Evolutionary conservation across 1,140 invertebrate species (phyloP), one percentile per base, ranked within the genome.

Genomic region (Drosophila setifemur): DNA sequence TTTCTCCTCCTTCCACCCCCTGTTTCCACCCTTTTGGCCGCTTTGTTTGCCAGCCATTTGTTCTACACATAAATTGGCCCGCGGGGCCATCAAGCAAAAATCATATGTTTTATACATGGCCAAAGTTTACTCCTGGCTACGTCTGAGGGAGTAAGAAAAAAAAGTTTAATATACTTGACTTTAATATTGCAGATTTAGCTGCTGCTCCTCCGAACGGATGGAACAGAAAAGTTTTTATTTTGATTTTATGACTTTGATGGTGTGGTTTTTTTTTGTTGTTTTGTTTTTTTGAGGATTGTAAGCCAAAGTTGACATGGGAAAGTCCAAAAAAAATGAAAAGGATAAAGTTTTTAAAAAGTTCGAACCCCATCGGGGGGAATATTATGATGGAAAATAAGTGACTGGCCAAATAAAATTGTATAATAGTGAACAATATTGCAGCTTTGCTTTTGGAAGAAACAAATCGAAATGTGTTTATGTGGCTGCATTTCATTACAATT

Each of bases 51-150:
- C 58, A 70, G 66, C 74, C 74, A 79, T 85, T 79, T 85, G 71
- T 68, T 68, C 74, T 86, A 75, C 70, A 85, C 79, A 79, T 72
- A 85, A 85, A 85, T 85, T 85, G 74, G 74, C 79, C 79, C 79
- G 79, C 74, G 71, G 79, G 81, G 55, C 74, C 79, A 79, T 83
- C 70, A 74, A 71, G 55, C 79, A 85, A 85, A 86, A 86, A 86
- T 85, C 79, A 85, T 85, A 85, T 85, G 79, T 85, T 85, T 85
- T 79, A 85, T 85, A 79, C 79, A 85, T 79, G 81, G 70, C 58
- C 57, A 63, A 81, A 75, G 57, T 79, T 79, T 19, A 23, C 26
- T 39, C 45, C 48, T 61, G 54, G 39, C 47, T 53, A 25, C 47
- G 11, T 37, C 68, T 45, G 43, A 39, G 47, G 16, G 31, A 28